Conservation (phyloP, 30 jellyfish, hydroid and myxozoan genomes). For the Rhopilema esculentum region DNA sequence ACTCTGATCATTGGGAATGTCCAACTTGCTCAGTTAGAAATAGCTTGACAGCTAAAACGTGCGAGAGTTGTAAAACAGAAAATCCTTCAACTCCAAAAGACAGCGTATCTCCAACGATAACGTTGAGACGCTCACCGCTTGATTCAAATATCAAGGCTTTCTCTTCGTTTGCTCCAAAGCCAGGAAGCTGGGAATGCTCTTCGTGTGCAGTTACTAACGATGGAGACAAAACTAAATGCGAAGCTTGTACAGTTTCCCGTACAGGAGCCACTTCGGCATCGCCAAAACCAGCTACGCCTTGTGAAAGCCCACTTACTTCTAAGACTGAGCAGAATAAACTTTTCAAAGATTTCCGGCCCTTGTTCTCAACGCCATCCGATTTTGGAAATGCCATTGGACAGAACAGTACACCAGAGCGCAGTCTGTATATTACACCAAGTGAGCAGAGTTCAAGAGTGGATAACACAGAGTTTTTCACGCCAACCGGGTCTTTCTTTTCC, state of each 20-base stretch:
- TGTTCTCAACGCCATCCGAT: conserved; percentile 12
- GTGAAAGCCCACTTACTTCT: not conserved
- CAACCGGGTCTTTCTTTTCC: conserved; percentile 22
- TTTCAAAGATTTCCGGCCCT: not conserved
- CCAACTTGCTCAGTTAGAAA: conserved; percentile 31
- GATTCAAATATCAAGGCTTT: not conserved
- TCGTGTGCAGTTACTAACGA: not conserved
- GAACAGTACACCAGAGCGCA: not conserved
- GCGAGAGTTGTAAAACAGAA: conserved; percentile 18
- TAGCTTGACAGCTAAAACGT: not conserved
- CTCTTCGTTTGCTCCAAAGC: not conserved
- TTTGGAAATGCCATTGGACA: not conserved
- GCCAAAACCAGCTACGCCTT: no score
- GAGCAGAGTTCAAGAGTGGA: not conserved
- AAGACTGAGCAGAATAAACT: not conserved
- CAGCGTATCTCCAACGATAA: conserved; percentile 18
- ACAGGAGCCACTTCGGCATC: no score
- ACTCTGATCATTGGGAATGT: conserved; percentile 18
- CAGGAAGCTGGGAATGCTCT: conserved; percentile 19
- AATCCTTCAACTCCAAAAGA: conserved; percentile 11
- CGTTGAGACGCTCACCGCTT: conserved; percentile 23
- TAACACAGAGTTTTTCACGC: conserved; percentile 11
- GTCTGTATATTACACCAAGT: conserved; percentile 2
- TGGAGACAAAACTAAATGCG: not conserved
- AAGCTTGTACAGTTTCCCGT: conserved; percentile 17